Evolutionary conservation across 2,797 vertebrate genomes (phyloP), one percentile per base, ranked within the genome.

Genomic region (Yasuhikotakia modesta): DNA sequence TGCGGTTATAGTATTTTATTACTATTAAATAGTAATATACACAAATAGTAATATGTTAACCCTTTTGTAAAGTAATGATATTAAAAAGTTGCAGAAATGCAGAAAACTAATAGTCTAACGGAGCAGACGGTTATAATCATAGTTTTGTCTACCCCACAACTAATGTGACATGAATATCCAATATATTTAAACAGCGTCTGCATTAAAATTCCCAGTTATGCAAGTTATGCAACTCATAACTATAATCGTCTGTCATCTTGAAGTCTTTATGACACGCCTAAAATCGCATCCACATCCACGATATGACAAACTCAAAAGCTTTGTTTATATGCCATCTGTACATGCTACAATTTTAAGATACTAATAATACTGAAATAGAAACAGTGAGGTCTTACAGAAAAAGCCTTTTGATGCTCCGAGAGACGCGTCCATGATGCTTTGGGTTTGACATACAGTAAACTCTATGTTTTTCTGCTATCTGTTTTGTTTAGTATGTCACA

Each of bases 131-230:
- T 39, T 39, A 39, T 39, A 39, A 39, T 19, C 6, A 8, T 48
- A n/a, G 45, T 73, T 73, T 63, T 64, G 2, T 4, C 7, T 50
- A 3, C 2, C 5, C 55, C 14, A n/a, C 50, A 43, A 11, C 39
- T 43, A 43, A 43, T 13, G 50, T 30, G 12, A 60, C 17, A 61
- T 30, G 57, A 1, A 63, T 55, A 55, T 55, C n/a, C 19, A 55
- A 55, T 52, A 55, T 53, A 53, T 65, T 66, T 65, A 24, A 17
- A 27, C 1, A 19, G 14, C 2, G 6, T 55, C 35, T 30, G 19
- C n/a, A 21, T 76, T 14, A 17, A n/a, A 8, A 63, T n/a, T 43
- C 11, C 19, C 52, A 55, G 17, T 66, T 75, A 53, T 43, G 35
- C 39, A 67, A 58, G 52, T 76, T 76, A n/a, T n/a, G n/a, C n/a